Base-by-base conservation (phyloP, 30 jellyfish, hydroid and myxozoan genomes). In the Phacellophora camtschatica region DNA sequence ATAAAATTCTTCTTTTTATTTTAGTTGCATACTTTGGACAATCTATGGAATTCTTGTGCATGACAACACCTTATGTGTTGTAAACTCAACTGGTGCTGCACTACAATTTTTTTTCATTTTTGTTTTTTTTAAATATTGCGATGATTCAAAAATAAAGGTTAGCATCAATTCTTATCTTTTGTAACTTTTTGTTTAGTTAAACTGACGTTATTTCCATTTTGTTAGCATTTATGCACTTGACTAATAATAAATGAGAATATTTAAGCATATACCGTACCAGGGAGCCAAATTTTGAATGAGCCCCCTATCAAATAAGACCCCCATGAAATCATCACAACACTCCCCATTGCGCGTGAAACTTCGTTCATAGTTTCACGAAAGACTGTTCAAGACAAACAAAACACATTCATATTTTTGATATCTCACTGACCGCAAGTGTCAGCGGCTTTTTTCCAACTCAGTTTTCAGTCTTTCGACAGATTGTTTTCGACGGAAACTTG, bases 1-100 rank as follows among this genome's bases (percentile, higher is more conserved):
- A 50, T 41, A n/a, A 0, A 11, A 71, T 5, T 11, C 20, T 7
- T 68, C 37, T 5, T 71, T 46, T 48, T 49, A 11, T 51, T 43
- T 0, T 51, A 89, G 97, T 62, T 77, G 95, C 46, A 68, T 82
- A 9, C 80, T 89, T 7, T 81, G 95, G 95, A 23, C 33, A 53
- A 53, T 57, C 33, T 89, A 89, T 82, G 97, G 97, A 13, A 29
- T 68, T 20, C 23, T 82, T 61, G 82, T 61, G 75, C 45, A 66
- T 1, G 97, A 89, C 41, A 41, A 41, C 9, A 81, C 89, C 19
- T 39, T 81, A 34, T 29, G 73, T 37, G 55, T 73, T 4, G 97
- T 89, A 36, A 89, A 89, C 75, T 70, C 55, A 51, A 63, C 81
- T 65, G 97, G 97, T 12, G 86, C 84, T 22, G 13, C 75, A 15